Base-by-base conservation (phyloP, 1,140 invertebrate species). In the Drosophila orena region DNA sequence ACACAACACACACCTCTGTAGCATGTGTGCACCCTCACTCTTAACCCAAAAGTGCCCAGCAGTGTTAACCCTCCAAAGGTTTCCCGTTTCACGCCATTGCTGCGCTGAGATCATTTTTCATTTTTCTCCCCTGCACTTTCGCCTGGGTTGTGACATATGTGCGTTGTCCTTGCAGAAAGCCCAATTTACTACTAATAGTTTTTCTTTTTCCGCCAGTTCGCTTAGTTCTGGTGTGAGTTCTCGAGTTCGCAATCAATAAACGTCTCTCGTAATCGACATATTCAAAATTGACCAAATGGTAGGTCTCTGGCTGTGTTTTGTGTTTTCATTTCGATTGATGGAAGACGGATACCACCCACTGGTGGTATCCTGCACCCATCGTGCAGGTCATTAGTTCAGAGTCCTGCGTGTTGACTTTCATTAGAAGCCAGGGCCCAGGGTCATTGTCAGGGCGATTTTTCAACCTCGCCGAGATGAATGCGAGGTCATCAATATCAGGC, bases 41-140 rank as follows among this genome's bases (percentile, higher is more conserved):
- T 42, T 35, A 43, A 52, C 30, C 30, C 30, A 30, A 30, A 10
- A 30, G 7, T 10, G 30, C 7, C 30, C 30, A 8, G 7, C 30
- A 10, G 30, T 3, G 30, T 30, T 30, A 30, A 30, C 20, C 14
- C 24, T 1, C 14, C 12, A 20, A 15, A 37, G 15, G 12, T 7
- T 14, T 6, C 22, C 20, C 30, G 30, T 30, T 30, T 30, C 30
- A 53, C 76, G 70, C 62, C 74, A 43, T 57, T 80, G 54, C 22
- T 52, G 52, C 53, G 47, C 76, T 66, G 71, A 83, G 76, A 88
- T 88, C 79, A 88, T 88, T 88, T 89, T 88, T 88, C 84, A 89
- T 89, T 77, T 77, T 65, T 73, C 6, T 37, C 22, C 35, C 35
- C 15, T 55, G 35, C 44, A 49, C 61, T 65, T 44, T 34, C 40